Evolutionary conservation across 2,888 invertebrate species (phyloP), one percentile per base, ranked within the genome.

Genomic region (Hoplodrina blanda): DNA sequence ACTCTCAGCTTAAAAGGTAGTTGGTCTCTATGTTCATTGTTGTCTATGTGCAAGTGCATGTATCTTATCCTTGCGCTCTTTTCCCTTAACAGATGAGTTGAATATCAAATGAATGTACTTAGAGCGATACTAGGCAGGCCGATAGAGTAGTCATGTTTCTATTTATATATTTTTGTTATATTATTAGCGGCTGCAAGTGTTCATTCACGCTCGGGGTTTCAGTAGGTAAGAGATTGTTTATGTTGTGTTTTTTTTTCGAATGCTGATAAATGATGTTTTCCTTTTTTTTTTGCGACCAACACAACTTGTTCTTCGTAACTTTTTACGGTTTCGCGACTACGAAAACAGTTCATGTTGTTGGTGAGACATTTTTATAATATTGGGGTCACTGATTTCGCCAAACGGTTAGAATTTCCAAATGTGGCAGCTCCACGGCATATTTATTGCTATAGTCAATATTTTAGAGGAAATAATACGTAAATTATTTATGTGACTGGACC

Each of bases 81-180:
- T 78, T 63, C 63, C 77, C 63, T 71, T 64, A 76, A 71, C 25
- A 71, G 77, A 81, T 76, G 81, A 76, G 61, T 76, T 76, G 66
- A 67, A 78, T 78, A 78, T 81, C 57, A 77, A 81, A 78, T 67
- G 53, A 63, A 63, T 66, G 63, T 65, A 56, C 56, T 63, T 25
- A 61, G 49, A 41, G 25, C 41, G 20, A 69, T 66, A 49, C 55
- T 53, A 50, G 46, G 54, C 49, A 41, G 10, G 37, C 49, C 33
- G 30, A 80, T 76, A 53, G 49, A 62, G 20, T 52, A 20, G 69
- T 52, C 55, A 53, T 54, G 61, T 68, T 46, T 69, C 41, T 80
- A 57, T 75, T 37, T 54, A 54, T 62, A 62, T 61, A 59, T 54
- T 62, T 63, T 61, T 50, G 50, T 30, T 41, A 61, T 64, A 54